Evolutionary conservation across 1,140 invertebrate species (phyloP).

Genomic region (Drosophila triauraria): DNA sequence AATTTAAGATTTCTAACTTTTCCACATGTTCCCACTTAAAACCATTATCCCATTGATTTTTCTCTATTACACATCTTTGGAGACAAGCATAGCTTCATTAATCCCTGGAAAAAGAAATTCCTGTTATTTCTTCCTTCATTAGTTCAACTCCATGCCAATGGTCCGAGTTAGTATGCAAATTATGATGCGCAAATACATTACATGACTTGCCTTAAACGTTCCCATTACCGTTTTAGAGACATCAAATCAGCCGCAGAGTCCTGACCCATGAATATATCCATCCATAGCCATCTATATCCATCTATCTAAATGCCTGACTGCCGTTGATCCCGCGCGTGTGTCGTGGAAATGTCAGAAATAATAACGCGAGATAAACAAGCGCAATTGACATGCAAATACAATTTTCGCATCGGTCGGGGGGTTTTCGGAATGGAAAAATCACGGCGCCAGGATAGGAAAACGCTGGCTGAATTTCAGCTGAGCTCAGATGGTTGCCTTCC

Average conservation of each 20-base stretch:
- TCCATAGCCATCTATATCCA: conserved; percentile 12
- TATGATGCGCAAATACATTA: conserved; percentile 60
- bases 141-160: conserved; percentile 2
- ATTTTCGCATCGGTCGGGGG: conserved; percentile 47
- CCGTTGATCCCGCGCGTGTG: conserved; percentile 34
- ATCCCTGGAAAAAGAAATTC: neutral
- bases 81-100: neutral
- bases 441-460: conserved; percentile 40
- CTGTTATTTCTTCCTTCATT: conserved; percentile 11
- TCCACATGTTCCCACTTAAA: no score
- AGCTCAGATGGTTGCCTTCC: neutral
- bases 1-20: no score
- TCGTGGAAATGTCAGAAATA: conserved; percentile 72
- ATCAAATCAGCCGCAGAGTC: conserved; percentile 46
- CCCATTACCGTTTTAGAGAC: conserved; percentile 49
- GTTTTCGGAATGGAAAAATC: conserved; percentile 39
- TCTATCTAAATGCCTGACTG: conserved; percentile 30
- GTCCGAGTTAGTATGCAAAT: conserved; percentile 58
- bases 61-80: neutral
- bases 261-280: conserved; percentile 28
- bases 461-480: conserved; percentile 7
- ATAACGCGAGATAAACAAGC: conserved; percentile 80
- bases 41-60: no score
- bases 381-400: conserved; percentile 82
- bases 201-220: conserved; percentile 59